Evolutionary conservation across 2,113 vertebrate genomes (phyloP), one percentile per base, ranked within the genome.

Genomic region (Sitta europaea): DNA sequence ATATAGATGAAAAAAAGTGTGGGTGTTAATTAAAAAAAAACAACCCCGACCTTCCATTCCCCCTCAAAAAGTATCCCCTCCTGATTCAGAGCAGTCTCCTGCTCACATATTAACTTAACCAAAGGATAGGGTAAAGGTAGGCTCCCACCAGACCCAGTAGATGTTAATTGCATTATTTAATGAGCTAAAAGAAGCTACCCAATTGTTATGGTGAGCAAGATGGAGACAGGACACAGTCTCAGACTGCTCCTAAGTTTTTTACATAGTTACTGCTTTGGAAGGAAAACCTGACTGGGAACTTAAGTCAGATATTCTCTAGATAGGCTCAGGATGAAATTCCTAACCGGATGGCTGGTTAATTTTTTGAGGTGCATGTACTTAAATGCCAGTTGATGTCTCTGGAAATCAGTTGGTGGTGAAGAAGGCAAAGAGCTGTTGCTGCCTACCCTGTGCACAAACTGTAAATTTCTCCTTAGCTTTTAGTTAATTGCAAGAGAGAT

Each of bases 391-490:
- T 45, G 25, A 20, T 80, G 21, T 12, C 31, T 50, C 11, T 23
- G 18, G n/a, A 82, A 65, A 80, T 54, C 6, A 21, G 27, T 29
- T 16, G 21, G 14, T 36, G 55, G 13, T 36, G 14, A 67, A 50
- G 40, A 28, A 24, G 33, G 7, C 0, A 11, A 12, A 82, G 42
- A 50, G 42, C 23, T 45, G 29, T 22, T 7, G 10, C 25, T 61
- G 15, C 36, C 25, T 2, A 21, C 23, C 1, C 21, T 2, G 1
- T 57, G 15, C 1, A 8, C 12, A 16, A 29, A 45, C 2, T 16
- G 28, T n/a, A 18, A 12, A 36, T 70, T 90, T 86, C 19, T 75
- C 14, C 10, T 48, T 45, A 40, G 14, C 8, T 21, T 81, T 54
- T 58, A 53, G 20, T 25, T 20, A 66, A 58, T 40, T 18, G 24